These are phyloP conservation scores for Callopanchax toddi DNA, from an alignment of 2,113 vertebrate genomes.

Conservation along the genomic window DNA sequence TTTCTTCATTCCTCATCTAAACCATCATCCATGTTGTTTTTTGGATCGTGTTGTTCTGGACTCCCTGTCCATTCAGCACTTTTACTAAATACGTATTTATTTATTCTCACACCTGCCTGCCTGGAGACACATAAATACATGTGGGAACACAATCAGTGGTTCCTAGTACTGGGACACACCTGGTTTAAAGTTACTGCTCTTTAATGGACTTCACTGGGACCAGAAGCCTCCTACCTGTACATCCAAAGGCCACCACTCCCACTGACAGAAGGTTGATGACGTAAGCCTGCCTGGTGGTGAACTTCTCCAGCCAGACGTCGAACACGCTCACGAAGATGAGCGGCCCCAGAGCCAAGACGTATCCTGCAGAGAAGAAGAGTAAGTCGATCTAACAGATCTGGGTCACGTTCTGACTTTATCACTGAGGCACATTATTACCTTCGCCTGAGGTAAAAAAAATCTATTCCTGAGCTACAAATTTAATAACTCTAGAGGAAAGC, in stretches of 20 bases:
- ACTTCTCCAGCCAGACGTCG: conserved; percentile 93
- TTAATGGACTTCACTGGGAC: no score
- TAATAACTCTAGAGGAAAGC: conserved; percentile 27
- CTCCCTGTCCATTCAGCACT: not conserved
- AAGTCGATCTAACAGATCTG: not conserved
- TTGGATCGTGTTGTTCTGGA: no score
- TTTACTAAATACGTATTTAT: not conserved
- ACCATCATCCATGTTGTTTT: no score
- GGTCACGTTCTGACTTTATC: conserved; percentile 6
- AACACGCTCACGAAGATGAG: conserved; percentile 94
- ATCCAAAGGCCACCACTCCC: conserved; percentile 95
- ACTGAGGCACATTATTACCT: not conserved
- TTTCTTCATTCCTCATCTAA: not conserved
- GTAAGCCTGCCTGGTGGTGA: conserved; percentile 88
- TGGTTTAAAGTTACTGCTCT: no score
- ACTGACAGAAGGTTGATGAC: conserved; percentile 91
- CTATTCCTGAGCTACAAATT: conserved; percentile 8
- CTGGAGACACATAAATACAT: not conserved
- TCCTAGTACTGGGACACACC: no score
- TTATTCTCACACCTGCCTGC: not conserved
- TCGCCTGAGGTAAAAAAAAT: conserved; percentile 16
- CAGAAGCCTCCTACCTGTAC: conserved; percentile 87
- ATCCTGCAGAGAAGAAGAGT: conserved; percentile 80
- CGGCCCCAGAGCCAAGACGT: conserved; percentile 91
- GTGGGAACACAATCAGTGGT: no score